Percentiles rank a stretch among this genome's conserved stretches.
These are phyloP conservation scores for Oreocharis arfaki DNA, from an alignment of 2,113 vertebrate species.

Conservation along the genomic window DNA sequence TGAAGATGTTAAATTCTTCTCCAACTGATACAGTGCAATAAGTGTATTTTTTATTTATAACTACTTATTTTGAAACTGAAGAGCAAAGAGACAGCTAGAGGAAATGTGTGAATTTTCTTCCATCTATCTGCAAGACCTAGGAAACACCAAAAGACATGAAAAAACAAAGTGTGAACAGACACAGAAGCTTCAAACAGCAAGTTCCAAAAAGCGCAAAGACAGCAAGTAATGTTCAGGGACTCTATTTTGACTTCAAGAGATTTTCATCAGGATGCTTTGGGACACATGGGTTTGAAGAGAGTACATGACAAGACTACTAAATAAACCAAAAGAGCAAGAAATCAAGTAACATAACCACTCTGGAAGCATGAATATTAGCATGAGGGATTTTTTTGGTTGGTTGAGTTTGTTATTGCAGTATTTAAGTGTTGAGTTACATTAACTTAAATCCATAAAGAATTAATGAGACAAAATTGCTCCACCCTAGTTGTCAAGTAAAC, in stretches of 20 bases:
- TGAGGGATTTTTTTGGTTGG: background rate
- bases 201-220: background rate
- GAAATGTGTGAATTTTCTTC: background rate
- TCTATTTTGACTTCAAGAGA: background rate
- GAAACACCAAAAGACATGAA: background rate
- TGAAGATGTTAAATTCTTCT: background rate
- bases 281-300: background rate
- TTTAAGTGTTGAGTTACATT: background rate
- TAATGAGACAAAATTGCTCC: background rate
- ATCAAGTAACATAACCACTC: background rate
- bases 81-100: background rate
- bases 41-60: background rate
- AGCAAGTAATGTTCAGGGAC: background rate
- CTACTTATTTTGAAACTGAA: background rate
- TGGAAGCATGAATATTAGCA: background rate
- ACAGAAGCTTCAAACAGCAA: background rate
- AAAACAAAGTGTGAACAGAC: background rate
- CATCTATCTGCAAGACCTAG: background rate
- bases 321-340: background rate
- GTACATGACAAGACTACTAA: background rate
- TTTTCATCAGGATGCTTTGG: background rate
- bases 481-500: background rate
- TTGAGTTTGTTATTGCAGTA: background rate
- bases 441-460: background rate
- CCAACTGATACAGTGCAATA: background rate